These are phyloP conservation scores for Nothobranchius furzeri DNA, from an alignment of 2,113 vertebrate genomes.

Conservation along the genomic window DNA sequence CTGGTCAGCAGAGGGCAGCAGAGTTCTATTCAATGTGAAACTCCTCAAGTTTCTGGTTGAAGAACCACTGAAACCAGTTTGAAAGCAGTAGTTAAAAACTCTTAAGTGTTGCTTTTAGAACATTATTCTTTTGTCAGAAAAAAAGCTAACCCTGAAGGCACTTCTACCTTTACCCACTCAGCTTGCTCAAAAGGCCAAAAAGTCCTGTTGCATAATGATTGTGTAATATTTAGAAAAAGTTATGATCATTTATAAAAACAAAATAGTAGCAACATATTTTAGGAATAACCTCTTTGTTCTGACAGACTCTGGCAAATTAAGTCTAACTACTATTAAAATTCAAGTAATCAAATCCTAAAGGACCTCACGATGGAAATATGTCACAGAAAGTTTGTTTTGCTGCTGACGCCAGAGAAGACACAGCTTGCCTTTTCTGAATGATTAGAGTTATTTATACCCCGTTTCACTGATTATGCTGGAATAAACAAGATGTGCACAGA, in stretches of 20 bases:
- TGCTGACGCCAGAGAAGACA: not conserved
- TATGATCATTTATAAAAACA: too few species aligned
- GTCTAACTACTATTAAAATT: not conserved
- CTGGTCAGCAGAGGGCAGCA: too few species aligned
- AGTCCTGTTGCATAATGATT: slow-evolving; percentile 3
- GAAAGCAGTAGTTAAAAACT: too few species aligned
- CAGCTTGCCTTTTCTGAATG: slow-evolving; percentile 7
- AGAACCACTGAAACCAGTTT: too few species aligned
- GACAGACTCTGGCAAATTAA: not conserved
- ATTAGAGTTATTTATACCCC: not conserved
- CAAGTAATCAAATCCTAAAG: slow-evolving; percentile 1
- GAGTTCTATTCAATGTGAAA: too few species aligned
- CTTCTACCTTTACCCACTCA: not conserved
- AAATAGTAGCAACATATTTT: slow-evolving; percentile 2
- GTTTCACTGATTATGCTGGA: slow-evolving; percentile 21
- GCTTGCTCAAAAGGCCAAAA: not conserved
- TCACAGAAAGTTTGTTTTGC: slow-evolving; percentile 2
- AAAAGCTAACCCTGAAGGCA: too few species aligned
- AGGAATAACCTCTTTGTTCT: slow-evolving; percentile 1
- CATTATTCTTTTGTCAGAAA: too few species aligned
- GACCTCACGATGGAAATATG: not conserved
- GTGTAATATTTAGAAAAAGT: too few species aligned
- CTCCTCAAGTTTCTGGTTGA: too few species aligned
- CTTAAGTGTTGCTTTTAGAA: too few species aligned
- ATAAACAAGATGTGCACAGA: slow-evolving; percentile 17